Conservation (phyloP, 1,140 invertebrate species). For the Diorhabda carinulata region DNA sequence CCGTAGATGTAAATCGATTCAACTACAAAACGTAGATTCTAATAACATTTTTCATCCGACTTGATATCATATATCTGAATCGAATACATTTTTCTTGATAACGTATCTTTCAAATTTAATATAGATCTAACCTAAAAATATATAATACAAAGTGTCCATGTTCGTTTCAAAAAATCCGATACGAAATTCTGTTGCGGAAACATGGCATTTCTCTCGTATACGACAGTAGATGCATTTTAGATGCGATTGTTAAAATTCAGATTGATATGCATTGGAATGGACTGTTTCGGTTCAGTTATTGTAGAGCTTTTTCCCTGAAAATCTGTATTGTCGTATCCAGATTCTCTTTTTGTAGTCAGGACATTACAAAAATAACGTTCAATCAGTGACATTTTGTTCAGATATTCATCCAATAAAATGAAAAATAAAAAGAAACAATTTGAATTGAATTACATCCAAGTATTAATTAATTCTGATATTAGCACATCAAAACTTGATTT, state of each 20-base stretch:
- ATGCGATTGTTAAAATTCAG: background rate
- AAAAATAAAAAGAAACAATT: no score
- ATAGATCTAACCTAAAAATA: conserved; percentile 3
- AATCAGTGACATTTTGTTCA: no score
- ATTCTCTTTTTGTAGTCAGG: no score
- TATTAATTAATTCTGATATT: no score
- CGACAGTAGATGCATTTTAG: background rate
- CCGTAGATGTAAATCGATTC: background rate
- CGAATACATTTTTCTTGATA: background rate
- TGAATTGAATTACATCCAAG: no score
- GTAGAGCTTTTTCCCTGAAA: background rate
- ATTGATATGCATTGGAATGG: background rate
- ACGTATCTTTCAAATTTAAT: conserved; percentile 3
- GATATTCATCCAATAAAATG: no score
- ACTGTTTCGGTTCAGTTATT: background rate
- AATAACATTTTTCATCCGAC: background rate
- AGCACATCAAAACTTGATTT: no score
- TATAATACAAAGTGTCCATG: background rate
- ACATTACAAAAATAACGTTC: no score
- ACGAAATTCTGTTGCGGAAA: background rate
- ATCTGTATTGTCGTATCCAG: no score
- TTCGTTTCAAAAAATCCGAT: background rate
- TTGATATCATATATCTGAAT: background rate
- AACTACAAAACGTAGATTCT: background rate
- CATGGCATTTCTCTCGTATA: background rate